Conservation (phyloP, 2,888 invertebrate species). For the Dasypogon diadema region DNA sequence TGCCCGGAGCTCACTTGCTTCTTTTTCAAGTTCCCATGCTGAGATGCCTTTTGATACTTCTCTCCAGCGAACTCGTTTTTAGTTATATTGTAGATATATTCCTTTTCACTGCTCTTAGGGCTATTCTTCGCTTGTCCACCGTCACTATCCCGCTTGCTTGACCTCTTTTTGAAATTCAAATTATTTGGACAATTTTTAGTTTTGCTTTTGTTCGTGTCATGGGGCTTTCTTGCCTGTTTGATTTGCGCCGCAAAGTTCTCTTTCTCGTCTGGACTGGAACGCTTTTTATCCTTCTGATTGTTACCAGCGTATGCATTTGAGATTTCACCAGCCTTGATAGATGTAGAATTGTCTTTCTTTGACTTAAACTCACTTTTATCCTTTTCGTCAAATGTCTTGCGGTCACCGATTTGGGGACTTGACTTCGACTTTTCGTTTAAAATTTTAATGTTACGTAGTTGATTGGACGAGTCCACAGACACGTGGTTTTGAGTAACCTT, state of each 20-base stretch:
- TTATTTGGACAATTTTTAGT: conserved; percentile 8
- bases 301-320: neutral
- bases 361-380: conserved; percentile 47
- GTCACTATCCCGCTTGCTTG: conserved; percentile 3
- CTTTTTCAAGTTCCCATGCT: conserved; percentile 7
- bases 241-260: neutral
- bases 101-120: conserved; percentile 57
- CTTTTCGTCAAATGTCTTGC: conserved; percentile 34
- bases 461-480: conserved; percentile 68
- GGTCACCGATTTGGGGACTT: neutral
- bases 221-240: conserved; percentile 11
- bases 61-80: conserved; percentile 65
- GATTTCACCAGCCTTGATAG: neutral
- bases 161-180: conserved; percentile 14
- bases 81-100: conserved; percentile 61
- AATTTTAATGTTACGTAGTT: conserved; percentile 31
- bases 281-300: conserved; percentile 30
- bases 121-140: conserved; percentile 51
- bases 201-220: conserved; percentile 3
- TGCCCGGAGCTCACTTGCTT: neutral
- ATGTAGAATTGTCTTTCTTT: conserved; percentile 8
- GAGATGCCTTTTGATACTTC: conserved; percentile 11
- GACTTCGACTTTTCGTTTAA: conserved; percentile 17
- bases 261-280: neutral
- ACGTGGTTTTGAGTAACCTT: conserved; percentile 61